A percentile compares a stretch with the other conserved stretches of the same genome.
Evolutionary conservation across 2,888 invertebrate species (phyloP).

Genomic region (Vesta saturnalis): DNA sequence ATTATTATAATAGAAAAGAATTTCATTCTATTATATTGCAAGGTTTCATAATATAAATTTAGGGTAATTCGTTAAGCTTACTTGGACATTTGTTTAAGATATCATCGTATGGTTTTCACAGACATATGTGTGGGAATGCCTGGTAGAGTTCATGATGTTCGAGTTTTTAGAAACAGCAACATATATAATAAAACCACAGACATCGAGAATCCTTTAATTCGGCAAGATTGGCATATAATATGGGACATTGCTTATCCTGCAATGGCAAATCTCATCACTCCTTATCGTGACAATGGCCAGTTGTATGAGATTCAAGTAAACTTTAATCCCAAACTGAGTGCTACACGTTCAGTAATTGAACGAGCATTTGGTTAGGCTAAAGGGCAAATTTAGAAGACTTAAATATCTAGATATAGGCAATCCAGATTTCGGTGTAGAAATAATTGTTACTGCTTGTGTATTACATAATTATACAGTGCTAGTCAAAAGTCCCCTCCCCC

Average conservation of each 20-base stretch:
- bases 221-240: too few species aligned
- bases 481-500: too few species aligned
- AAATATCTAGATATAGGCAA: neutral
- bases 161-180: neutral
- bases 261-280: neutral
- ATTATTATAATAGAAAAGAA: neutral
- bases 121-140: neutral
- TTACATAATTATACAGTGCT: neutral
- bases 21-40: neutral
- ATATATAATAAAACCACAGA: neutral
- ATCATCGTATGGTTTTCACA: slow-evolving; percentile 1
- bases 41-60: neutral
- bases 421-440: neutral
- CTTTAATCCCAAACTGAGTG: neutral
- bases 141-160: neutral
- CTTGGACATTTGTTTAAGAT: neutral
- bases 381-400: slow-evolving; percentile 3
- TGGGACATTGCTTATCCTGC: too few species aligned
- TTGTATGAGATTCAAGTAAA: neutral
- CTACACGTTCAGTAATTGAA: slow-evolving; percentile 4
- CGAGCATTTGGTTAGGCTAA: slow-evolving; percentile 12
- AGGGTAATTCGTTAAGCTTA: neutral
- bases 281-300: neutral
- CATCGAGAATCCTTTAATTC: too few species aligned
- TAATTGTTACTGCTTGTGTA: neutral